Evolutionary conservation across 37 sponge, comb jelly and placozoan genomes (phyloP).

Genomic region (Theonella swinhoei): DNA sequence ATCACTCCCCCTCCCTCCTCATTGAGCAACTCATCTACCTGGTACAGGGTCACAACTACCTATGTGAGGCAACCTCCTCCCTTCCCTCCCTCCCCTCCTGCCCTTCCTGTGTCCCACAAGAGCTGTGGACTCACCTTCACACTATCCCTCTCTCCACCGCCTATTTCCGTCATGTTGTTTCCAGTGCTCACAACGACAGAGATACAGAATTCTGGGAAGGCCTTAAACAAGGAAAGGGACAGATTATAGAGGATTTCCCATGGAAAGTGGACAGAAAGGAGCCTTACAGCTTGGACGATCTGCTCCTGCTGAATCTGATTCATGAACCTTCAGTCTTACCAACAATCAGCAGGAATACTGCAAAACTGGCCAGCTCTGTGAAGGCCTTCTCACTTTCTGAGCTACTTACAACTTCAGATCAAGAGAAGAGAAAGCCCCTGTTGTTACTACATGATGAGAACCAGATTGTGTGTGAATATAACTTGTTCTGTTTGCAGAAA

Average conservation of each 20-base stretch:
- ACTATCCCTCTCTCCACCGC: slow-evolving; percentile 15
- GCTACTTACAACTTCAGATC: background rate
- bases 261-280: slow-evolving; percentile 5
- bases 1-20: background rate
- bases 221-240: background rate
- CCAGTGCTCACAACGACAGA: background rate
- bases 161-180: slow-evolving; percentile 9
- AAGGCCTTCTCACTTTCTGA: slow-evolving; percentile 5
- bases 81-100: background rate
- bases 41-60: background rate
- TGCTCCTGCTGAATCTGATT: slow-evolving; percentile 31
- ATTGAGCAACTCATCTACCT: slow-evolving; percentile 38
- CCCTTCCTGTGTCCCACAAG: slow-evolving; percentile 1
- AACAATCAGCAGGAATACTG: background rate
- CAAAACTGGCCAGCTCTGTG: slow-evolving; percentile 4
- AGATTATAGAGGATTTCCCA: slow-evolving; percentile 6
- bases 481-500: slow-evolving; percentile 17
- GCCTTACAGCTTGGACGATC: slow-evolving; percentile 30
- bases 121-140: slow-evolving; percentile 29
- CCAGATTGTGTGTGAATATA: slow-evolving; percentile 3
- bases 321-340: background rate
- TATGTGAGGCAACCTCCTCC: background rate
- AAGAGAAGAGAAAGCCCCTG: background rate
- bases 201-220: slow-evolving; percentile 35
- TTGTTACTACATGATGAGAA: slow-evolving; percentile 31